Base-by-base conservation (phyloP, 2,113 vertebrate genomes). In the Pterocles burchelli region DNA sequence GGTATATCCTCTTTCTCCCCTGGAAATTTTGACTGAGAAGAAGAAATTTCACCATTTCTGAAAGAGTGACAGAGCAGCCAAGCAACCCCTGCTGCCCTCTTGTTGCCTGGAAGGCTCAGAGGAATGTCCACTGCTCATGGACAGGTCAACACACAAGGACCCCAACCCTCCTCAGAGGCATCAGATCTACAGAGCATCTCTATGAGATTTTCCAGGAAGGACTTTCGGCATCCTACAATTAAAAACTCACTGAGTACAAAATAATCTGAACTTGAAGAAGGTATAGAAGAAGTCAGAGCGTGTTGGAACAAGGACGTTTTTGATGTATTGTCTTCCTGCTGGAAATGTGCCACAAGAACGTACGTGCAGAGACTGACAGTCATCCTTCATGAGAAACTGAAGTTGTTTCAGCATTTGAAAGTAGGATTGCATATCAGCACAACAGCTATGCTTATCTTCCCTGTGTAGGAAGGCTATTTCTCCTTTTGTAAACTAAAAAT, bases 101-200 rank as follows among this genome's bases (percentile, higher is more conserved):
- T 71, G 17, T 58, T 74, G 46, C n/a, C 28, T 59, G 26, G 48
- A 89, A 81, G 38, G 24, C 29, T 78, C 57, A 72, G 33, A n/a
- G 0, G 0, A 78, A 48, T 24, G 3, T 68, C 4, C 38, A 13
- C 12, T 54, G 28, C 46, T 71, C 28, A 15, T 8, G 25, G 17
- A 46, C 22, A 61, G 29, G 17, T 28, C 41, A 58, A n/a, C 3
- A 19, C 31, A 36, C 11, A 31, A 54, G 46, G 48, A 84, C 28
- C 31, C 10, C 0, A 0, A 25, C 0, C 2, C 4, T 68, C 17
- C 31, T 82, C 48, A 75, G 24, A 26, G 11, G 20, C 26, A 74
- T 71, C 17, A 46, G 19, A 19, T 67, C 51, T 41, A 9, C 15
- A 58, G 55, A 10, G 22, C 13, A 4, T 29, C 77, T 85, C 29